A percentile compares a stretch with the other conserved stretches of the same genome.
Evolutionary conservation across 1,140 invertebrate species (phyloP).

Genomic region (Drosophila kepulauana): DNA sequence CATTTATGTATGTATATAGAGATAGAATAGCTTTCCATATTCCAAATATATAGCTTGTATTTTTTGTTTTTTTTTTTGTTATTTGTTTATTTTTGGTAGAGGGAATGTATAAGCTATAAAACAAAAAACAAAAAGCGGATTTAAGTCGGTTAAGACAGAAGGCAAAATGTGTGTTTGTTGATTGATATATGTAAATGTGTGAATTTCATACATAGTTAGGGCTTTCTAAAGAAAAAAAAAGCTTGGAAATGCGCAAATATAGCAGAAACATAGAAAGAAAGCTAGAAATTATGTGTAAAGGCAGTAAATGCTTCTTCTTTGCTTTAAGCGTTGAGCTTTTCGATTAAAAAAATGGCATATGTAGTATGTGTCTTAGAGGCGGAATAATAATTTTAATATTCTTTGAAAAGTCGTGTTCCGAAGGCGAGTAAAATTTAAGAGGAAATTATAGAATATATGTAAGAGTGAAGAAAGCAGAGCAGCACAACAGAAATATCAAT

Average conservation of each 20-base stretch:
- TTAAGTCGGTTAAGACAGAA: constrained; percentile 30
- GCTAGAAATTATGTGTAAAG: constrained; percentile 14
- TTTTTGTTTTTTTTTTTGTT: constrained; percentile 17
- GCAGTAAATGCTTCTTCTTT: constrained; percentile 38
- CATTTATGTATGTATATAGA: constrained; percentile 33
- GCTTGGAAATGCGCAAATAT: constrained; percentile 13
- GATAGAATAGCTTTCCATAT: constrained; percentile 10
- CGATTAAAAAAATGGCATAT: constrained; percentile 6
- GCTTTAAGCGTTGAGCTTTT: constrained; percentile 1
- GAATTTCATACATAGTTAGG: constrained; percentile 3
- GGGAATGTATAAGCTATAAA: constrained; percentile 20
- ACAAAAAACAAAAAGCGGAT: constrained; percentile 19
- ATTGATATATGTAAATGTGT: constrained; percentile 3
- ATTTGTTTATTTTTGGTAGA: background rate
- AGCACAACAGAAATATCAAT: constrained; percentile 68
- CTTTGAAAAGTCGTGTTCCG: constrained; percentile 34
- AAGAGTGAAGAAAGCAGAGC: constrained; percentile 64
- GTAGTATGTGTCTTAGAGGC: constrained; percentile 20
- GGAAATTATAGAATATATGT: constrained; percentile 32
- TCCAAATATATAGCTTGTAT: constrained; percentile 7
- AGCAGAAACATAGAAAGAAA: constrained; percentile 25
- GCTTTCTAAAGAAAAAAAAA: constrained; percentile 11
- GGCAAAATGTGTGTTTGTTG: constrained; percentile 23
- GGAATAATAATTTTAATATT: constrained; percentile 8
- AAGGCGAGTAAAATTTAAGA: constrained; percentile 39